Evolutionary conservation across 2,113 vertebrate genomes (phyloP), one percentile per base, ranked within the genome.

Genomic region (Eupsittula cactorum): DNA sequence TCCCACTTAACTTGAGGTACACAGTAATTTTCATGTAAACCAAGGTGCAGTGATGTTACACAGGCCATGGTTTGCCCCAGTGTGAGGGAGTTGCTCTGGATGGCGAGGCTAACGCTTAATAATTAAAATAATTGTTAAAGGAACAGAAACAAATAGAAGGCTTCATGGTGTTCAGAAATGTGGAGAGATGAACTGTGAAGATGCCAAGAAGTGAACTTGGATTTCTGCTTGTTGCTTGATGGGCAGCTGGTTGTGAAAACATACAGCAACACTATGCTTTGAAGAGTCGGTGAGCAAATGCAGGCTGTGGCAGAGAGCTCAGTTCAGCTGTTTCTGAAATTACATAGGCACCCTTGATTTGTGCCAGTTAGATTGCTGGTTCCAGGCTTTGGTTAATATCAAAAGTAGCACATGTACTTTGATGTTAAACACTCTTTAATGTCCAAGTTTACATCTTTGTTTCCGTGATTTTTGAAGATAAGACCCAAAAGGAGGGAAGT

Each of bases 401-500:
- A 96, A 93, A 96, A 90, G 95, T 81, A 57, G 80, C 46, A 83
- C 41, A 5, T 69, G 55, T 84, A 18, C 95, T 97, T 96, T 96
- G 95, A 96, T 88, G 88, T 94, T 95, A 96, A 96, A 79, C 90
- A 63, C 25, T 91, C 95, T 96, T 96, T 96, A 95, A 94, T 93
- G 92, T 90, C 80, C 88, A 88, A 96, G 90, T 97, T 96, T 97
- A 95, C 86, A 90, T 94, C 92, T 95, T 97, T 94, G 93, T 96
- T 96, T 96, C 95, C 44, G 0, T 91, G 95, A 96, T 96, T 94
- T 96, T 96, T 96, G 92, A 96, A 95, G 96, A 84, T 94, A 88
- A 92, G 90, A 92, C 73, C 86, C 47, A 0, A 93, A 95, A 88
- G 88, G 65, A 89, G 74, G 62, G 86, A 92, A 93, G 90, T 94